Evolutionary conservation across 2,888 invertebrate genomes (phyloP).

Genomic region (Morinoia aosen): DNA sequence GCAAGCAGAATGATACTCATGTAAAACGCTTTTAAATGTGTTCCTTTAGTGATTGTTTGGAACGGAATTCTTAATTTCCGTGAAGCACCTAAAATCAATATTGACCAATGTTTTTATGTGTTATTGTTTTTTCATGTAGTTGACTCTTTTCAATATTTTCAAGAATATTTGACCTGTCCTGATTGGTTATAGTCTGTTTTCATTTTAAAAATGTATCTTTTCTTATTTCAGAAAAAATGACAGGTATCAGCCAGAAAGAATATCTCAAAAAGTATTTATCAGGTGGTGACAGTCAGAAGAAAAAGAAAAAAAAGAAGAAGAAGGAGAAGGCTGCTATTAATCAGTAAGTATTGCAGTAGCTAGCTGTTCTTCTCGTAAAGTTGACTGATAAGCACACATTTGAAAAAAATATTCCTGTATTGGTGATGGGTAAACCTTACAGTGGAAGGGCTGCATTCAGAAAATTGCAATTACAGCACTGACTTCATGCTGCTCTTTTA

Average conservation of each 20-base stretch:
- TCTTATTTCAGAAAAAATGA: conserved; percentile 66
- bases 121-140: too few species aligned
- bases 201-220: background rate
- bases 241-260: conserved; percentile 61
- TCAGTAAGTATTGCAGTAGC: background rate
- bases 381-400: background rate
- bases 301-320: conserved; percentile 62
- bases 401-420: too few species aligned
- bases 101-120: too few species aligned
- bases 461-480: background rate
- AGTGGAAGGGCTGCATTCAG: background rate
- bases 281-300: conserved; percentile 59
- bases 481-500: too few species aligned
- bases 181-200: background rate
- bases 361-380: background rate
- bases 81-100: too few species aligned
- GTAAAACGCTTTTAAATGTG: too few species aligned
- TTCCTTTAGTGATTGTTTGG: too few species aligned
- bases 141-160: too few species aligned
- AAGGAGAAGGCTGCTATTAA: background rate
- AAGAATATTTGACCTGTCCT: background rate
- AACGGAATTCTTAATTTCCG: too few species aligned
- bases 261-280: conserved; percentile 64
- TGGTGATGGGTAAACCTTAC: background rate
- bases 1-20: too few species aligned